Evolutionary conservation across 2,888 invertebrate species (phyloP), one percentile per base, ranked within the genome.

Genomic region (Beris chalybata): DNA sequence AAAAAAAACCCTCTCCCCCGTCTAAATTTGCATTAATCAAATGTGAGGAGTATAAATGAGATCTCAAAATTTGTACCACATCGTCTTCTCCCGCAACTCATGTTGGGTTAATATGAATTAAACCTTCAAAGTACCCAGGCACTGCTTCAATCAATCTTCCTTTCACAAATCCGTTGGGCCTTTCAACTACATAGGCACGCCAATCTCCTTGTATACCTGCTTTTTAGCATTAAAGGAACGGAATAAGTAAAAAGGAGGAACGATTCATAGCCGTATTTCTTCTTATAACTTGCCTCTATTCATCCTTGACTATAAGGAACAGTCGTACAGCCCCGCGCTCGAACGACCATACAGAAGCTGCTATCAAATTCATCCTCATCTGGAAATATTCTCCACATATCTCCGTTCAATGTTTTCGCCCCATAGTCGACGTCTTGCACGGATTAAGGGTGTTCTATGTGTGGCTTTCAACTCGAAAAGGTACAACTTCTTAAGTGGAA

Each of bases 1-100:
- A 61, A 7, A 38, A 61, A 52, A 61, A 61, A 61, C 50, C 50
- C 61, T 50, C 50, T 50, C 50, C 50, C 61, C 61, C 50, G 61
- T 61, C 61, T 61, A 47, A 61, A 61, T 61, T 61, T 61, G 61
- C 61, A 61, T 61, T 61, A 61, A 61, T 61, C 61, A 61, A 61
- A 61, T 61, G 61, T 61, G 61, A 61, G 61, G 11, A 38, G 61
- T 50, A 61, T 61, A 61, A 61, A 61, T 61, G 50, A 61, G 61
- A 50, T 61, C 61, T 61, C 61, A 61, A 61, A 61, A 61, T 56
- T 38, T 38, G 6, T 38, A 9, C 55, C 13, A n/a, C 15, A 6
- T 13, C n/a, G 48, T 47, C 47, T 32, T 32, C 61, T 61, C 15
- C 32, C 43, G 9, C 61, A 52, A 38, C 61, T 32, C 38, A 13